phyloP scores from a whole-genome alignment of 2,113 vertebrate genomes.

The Tamias sibiricus region DNA sequence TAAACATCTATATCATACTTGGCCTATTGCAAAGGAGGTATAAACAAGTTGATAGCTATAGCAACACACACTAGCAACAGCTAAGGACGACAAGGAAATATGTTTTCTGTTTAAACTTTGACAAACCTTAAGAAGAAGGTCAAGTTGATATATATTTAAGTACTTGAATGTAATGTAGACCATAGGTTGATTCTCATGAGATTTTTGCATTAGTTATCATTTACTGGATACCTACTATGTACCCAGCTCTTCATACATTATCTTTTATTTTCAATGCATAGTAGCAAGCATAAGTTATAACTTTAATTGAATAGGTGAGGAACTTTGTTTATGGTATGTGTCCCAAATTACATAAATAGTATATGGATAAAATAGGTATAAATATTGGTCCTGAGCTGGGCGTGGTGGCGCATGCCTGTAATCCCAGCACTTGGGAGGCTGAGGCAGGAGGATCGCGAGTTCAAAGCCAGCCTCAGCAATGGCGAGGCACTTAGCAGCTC shows the following conservation, averaged over 20 bases:
- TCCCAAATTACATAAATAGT: background rate
- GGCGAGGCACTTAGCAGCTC: too few species aligned
- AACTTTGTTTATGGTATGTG: background rate
- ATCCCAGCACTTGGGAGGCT: too few species aligned
- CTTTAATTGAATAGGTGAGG: background rate
- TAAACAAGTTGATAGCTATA: background rate
- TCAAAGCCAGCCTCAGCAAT: too few species aligned
- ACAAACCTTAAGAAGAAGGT: background rate
- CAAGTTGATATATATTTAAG: background rate
- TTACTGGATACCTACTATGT: background rate
- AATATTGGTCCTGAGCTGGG: too few species aligned
- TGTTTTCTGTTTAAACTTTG: background rate
- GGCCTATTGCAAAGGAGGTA: background rate
- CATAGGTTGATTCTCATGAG: background rate
- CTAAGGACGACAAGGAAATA: background rate
- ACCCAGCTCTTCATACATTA: background rate
- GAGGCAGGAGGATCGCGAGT: too few species aligned
- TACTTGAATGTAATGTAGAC: background rate
- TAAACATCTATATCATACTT: background rate
- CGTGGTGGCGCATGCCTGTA: too few species aligned
- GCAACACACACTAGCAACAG: too few species aligned
- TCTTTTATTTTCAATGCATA: background rate
- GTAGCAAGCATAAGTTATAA: background rate
- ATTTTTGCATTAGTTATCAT: background rate
- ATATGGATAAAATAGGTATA: background rate